Evolutionary conservation across 2,797 vertebrate genomes (phyloP).

Genomic region (Rousettus madagascariensis): DNA sequence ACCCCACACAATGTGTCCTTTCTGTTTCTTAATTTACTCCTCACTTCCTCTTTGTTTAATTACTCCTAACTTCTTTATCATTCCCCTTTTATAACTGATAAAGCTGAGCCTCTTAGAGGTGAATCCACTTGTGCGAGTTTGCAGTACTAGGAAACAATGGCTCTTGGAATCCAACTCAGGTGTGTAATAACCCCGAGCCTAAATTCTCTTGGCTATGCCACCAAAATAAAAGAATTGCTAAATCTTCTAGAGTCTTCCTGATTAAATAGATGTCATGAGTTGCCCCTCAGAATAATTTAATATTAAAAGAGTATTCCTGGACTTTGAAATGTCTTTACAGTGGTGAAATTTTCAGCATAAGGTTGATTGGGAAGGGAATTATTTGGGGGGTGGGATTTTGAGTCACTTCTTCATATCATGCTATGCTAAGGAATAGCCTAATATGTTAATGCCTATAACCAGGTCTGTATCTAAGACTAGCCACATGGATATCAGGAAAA

Average conservation of each 20-base stretch:
- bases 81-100: background rate
- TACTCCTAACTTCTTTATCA: background rate
- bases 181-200: background rate
- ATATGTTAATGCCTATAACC: background rate
- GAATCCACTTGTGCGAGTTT: background rate
- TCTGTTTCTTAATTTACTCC: background rate
- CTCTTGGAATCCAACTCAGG: background rate
- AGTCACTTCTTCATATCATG: background rate
- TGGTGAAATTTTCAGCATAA: background rate
- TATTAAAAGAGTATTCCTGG: background rate
- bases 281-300: slow-evolving; percentile 41
- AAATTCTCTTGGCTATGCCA: background rate
- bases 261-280: slow-evolving; percentile 32
- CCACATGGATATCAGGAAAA: background rate
- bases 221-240: slow-evolving; percentile 22
- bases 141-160: background rate
- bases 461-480: background rate
- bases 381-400: background rate
- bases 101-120: background rate
- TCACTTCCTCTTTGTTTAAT: background rate
- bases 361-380: background rate
- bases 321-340: background rate
- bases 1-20: background rate
- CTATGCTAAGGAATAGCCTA: background rate
- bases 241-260: slow-evolving; percentile 25